Evolutionary conservation across 2,113 vertebrate species (phyloP).

Genomic region (Ivindomyrus marchei): DNA sequence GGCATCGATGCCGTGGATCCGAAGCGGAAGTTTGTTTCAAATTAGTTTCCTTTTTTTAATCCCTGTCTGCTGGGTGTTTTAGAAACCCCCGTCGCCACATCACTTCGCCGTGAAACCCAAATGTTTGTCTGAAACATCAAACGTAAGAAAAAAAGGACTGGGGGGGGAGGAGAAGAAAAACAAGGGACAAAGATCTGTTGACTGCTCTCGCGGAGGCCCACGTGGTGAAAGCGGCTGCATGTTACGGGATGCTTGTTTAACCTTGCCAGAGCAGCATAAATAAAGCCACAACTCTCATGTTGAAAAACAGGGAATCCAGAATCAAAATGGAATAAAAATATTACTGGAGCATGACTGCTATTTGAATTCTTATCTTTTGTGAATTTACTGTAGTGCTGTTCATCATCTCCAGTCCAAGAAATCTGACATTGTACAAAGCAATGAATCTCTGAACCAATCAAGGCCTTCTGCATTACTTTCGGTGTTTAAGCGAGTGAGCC

Average conservation of each 20-base stretch:
- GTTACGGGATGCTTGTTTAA: neutral
- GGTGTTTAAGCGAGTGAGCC: neutral
- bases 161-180: neutral
- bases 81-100: neutral
- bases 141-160: neutral
- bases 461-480: neutral
- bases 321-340: neutral
- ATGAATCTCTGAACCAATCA: neutral
- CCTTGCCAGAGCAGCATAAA: neutral
- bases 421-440: neutral
- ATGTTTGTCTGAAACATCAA: slow-evolving; percentile 19
- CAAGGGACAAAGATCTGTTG: neutral
- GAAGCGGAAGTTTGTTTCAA: slow-evolving; percentile 15
- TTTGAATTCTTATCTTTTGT: neutral
- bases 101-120: neutral
- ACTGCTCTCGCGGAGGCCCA: neutral
- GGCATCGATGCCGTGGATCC: neutral
- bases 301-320: neutral
- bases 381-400: neutral
- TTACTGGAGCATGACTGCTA: neutral
- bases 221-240: neutral
- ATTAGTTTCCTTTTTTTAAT: neutral
- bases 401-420: neutral
- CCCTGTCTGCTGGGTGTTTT: neutral
- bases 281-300: slow-evolving; percentile 10